phyloP scores from a whole-genome alignment of 1,140 invertebrate genomes.

The Drosophila biarmipes region DNA sequence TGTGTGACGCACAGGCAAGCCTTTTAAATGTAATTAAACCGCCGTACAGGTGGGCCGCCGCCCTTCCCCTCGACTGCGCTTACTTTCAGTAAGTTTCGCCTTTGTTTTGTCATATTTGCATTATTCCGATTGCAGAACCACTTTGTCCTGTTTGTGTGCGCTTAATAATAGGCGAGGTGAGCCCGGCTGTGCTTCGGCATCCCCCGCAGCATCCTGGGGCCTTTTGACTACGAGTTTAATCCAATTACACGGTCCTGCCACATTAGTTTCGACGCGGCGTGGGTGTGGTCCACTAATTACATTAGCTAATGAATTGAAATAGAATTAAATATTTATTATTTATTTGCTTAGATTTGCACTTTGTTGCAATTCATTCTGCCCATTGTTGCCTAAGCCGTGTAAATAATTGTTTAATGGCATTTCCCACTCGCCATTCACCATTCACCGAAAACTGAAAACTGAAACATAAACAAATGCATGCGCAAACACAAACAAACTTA shows the following conservation, averaged over 20 bases:
- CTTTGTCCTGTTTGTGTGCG: conserved; percentile 47
- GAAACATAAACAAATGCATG: conserved; percentile 2
- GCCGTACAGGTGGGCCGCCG: conserved; percentile 15
- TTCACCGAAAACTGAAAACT: too few relatives aligned
- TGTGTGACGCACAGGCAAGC: conserved; percentile 28
- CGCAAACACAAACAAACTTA: conserved; percentile 9
- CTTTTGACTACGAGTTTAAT: conserved; percentile 49
- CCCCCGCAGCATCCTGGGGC: conserved; percentile 15
- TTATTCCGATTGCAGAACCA: conserved; percentile 63
- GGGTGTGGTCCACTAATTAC: conserved; percentile 63
- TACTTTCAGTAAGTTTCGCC: conserved; percentile 49
- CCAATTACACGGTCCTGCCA: conserved; percentile 56
- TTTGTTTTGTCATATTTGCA: conserved; percentile 70
- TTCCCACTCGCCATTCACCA: not conserved
- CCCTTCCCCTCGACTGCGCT: not conserved
- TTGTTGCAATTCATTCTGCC: conserved; percentile 47
- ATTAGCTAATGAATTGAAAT: conserved; percentile 78
- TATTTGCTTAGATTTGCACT: conserved; percentile 58
- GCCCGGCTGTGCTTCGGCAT: conserved; percentile 3
- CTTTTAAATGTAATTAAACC: conserved; percentile 73
- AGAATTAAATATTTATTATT: conserved; percentile 69
- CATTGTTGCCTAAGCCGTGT: conserved; percentile 28
- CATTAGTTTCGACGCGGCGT: conserved; percentile 13
- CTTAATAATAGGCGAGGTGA: conserved; percentile 27
- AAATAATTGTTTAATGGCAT: conserved; percentile 63